phyloP scores from a whole-genome alignment of 2,797 vertebrate genomes.

The Crax fasciolata region DNA sequence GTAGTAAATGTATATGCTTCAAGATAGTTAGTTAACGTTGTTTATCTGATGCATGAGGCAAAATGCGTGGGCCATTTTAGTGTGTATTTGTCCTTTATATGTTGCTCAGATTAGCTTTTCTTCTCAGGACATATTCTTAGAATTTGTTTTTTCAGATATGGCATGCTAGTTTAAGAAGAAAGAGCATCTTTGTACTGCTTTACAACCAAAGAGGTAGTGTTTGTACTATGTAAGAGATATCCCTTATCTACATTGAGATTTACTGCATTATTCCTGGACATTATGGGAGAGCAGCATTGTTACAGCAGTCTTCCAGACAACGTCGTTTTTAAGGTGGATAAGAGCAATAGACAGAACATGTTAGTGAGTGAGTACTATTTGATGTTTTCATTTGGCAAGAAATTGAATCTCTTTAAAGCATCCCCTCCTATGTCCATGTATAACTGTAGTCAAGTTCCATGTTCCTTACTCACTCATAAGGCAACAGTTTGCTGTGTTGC shows the following conservation, averaged over 20 bases:
- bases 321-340: not conserved
- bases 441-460: not conserved
- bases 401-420: not conserved
- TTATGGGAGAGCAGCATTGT: not conserved
- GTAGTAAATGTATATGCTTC: not conserved
- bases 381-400: not conserved
- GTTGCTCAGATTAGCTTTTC: not conserved
- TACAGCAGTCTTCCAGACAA: not conserved
- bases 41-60: not conserved
- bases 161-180: not conserved
- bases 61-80: not conserved
- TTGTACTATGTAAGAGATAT: not conserved
- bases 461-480: not conserved
- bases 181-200: not conserved
- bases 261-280: not conserved
- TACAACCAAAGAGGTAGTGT: not conserved
- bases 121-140: not conserved
- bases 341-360: not conserved
- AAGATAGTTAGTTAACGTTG: not conserved
- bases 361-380: fast-evolving
- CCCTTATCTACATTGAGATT: not conserved
- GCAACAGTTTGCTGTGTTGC: not conserved
- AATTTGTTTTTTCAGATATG: not conserved
- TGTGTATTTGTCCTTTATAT: not conserved
- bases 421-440: not conserved